Evolutionary conservation across 2,888 invertebrate species (phyloP), one percentile per base, ranked within the genome.

Genomic region (Apodemia arnacis): DNA sequence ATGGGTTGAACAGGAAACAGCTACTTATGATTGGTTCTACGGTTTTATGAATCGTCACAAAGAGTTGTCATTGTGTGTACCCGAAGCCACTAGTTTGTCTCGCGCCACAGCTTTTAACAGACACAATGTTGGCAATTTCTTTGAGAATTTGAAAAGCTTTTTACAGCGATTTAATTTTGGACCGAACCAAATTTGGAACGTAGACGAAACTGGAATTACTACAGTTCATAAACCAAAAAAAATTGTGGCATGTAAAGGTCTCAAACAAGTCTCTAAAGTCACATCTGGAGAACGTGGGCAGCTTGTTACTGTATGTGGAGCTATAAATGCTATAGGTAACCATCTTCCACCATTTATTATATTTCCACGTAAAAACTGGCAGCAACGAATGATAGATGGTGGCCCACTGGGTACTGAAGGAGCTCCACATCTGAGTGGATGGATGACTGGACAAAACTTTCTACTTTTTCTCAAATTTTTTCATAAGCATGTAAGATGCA

Each of bases 311-410:
- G 73, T 44, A 44, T 73, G 73, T 44, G 38, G 73, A 24, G 73
- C 41, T 73, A 95, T 96, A 78, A 95, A 93, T 92, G 96, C 96
- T 15, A 85, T 84, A 84, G 97, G 96, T 54, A 95, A 93, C 83
- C 87, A 85, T 27, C 82, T 96, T 70, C 96, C 96, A 38, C 96
- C 97, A 7, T 94, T 95, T 69, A 91, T 97, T n/a, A 89, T 96
- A 77, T 80, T 84, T 69, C 84, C 81, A 44, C 72, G 81, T 15
- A 74, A 74, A 24, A 78, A 74, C 27, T 85, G 91, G 87, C 93
- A 96, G 74, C 84, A 93, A 41, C 91, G 94, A 69, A 96, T 96
- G 95, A 73, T 96, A 11, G 76, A 90, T 70, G 93, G 92, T 87
- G 96, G 94, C 49, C 96, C 96, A 54, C 85, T 94, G 72, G 83